These are phyloP conservation scores for Antheraea yamamai DNA, from an alignment of 2,888 invertebrate species.

Conservation along the genomic window DNA sequence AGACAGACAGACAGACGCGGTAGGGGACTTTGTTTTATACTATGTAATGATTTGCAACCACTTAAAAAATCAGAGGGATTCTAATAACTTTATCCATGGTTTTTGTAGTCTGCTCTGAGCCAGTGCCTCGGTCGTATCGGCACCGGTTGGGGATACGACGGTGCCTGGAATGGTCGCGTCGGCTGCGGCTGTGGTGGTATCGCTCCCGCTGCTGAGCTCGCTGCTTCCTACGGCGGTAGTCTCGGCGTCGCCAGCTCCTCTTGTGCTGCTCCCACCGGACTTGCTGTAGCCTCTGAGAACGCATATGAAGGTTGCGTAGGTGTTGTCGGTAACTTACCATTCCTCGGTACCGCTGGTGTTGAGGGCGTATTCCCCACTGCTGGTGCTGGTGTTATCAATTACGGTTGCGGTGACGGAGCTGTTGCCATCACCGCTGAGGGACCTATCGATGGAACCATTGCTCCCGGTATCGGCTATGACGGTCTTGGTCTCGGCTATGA, in stretches of 20 bases:
- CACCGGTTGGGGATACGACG: constrained; percentile 15
- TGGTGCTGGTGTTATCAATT: constrained; percentile 39
- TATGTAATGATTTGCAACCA: too few relatives aligned
- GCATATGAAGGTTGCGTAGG: constrained; percentile 35
- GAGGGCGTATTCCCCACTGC: constrained; percentile 41
- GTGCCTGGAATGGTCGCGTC: neutral
- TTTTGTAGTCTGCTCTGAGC: constrained; percentile 20
- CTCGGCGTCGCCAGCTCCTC: constrained; percentile 18
- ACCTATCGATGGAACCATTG: too few relatives aligned
- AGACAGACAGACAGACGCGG: too few relatives aligned
- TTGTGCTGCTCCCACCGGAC: constrained; percentile 19
- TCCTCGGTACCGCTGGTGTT: constrained; percentile 42
- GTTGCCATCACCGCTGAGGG: constrained; percentile 28
- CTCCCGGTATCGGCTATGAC: constrained; percentile 24
- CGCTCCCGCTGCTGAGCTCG: constrained; percentile 18
- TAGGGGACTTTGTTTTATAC: too few relatives aligned
- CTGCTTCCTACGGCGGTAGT: constrained; percentile 15
- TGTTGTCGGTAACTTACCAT: constrained; percentile 45
- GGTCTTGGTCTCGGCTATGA: constrained; percentile 21
- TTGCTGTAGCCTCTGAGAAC: constrained; percentile 38
- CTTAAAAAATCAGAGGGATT: too few relatives aligned
- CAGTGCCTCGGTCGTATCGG: constrained; percentile 22
- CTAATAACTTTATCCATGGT: neutral
- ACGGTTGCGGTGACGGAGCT: constrained; percentile 40
- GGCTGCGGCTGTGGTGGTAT: constrained; percentile 12